A percentile compares a stretch with the other conserved stretches of the same genome.
Evolutionary conservation across 2,113 vertebrate species (phyloP).

Genomic region (Progne subis): DNA sequence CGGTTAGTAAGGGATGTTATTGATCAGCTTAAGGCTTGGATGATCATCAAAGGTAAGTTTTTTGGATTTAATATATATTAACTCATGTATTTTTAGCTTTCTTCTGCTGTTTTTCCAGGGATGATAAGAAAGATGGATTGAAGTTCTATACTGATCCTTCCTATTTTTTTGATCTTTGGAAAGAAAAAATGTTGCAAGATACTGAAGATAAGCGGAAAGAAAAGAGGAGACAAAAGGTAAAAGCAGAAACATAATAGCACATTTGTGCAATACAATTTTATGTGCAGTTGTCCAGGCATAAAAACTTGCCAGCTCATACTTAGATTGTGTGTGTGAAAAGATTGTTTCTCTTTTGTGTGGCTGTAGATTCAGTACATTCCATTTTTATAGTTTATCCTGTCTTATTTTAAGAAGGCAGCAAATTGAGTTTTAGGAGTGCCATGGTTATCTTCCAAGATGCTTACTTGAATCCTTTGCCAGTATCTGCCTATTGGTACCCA

Average conservation of each 20-base stretch:
- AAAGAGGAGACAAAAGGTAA: slow-evolving; percentile 85
- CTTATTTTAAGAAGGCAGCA: background rate
- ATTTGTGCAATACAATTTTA: background rate
- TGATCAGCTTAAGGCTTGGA: background rate
- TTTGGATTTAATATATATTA: background rate
- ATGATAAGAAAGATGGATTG: slow-evolving; percentile 94
- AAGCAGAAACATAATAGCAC: background rate
- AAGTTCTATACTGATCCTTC: slow-evolving; percentile 98
- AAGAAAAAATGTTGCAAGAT: slow-evolving; percentile 99
- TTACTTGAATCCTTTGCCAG: background rate
- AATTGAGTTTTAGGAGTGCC: background rate
- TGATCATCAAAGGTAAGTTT: background rate
- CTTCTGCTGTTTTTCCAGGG: slow-evolving; percentile 74
- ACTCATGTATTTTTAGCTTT: background rate
- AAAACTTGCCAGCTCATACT: background rate
- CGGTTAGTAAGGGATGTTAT: background rate
- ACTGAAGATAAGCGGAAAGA: slow-evolving; percentile 99
- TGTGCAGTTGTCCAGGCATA: background rate
- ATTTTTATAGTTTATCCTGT: background rate
- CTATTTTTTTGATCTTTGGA: slow-evolving; percentile 99
- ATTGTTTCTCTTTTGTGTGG: background rate
- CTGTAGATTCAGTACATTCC: background rate
- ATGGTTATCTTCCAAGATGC: background rate
- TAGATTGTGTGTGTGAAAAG: background rate
- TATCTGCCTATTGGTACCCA: background rate